Conservation (phyloP, 1,140 invertebrate genomes). For the Bombus balteatus region DNA sequence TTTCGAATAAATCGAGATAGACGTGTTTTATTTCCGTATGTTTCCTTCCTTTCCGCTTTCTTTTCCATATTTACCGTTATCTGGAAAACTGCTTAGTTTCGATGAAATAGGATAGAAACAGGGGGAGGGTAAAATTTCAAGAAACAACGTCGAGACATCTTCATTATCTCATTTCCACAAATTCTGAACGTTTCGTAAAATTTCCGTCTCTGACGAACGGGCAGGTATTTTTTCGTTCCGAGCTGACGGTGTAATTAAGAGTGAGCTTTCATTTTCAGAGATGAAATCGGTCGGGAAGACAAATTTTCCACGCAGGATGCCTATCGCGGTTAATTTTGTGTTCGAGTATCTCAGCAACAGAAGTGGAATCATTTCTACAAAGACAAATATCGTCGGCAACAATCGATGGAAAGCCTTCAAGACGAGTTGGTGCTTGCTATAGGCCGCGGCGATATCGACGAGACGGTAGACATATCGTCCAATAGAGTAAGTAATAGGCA, state of each 20-base stretch:
- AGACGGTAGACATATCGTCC: slow-evolving; percentile 52
- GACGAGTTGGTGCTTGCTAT: slow-evolving; percentile 10
- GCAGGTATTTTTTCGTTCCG: no score
- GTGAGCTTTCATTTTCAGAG: background rate
- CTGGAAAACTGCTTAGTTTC: background rate
- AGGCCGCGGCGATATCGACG: background rate
- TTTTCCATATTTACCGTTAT: background rate
- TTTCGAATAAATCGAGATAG: background rate
- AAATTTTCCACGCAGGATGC: background rate
- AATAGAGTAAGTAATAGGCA: slow-evolving; percentile 59
- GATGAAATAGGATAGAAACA: background rate
- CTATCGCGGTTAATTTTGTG: background rate
- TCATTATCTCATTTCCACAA: background rate
- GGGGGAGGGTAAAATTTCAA: background rate
- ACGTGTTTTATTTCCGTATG: background rate
- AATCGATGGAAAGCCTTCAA: slow-evolving; percentile 39
- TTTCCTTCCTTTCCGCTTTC: background rate
- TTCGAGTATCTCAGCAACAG: no score
- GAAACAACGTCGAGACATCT: background rate
- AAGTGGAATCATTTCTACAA: slow-evolving; percentile 7
- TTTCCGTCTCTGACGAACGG: background rate
- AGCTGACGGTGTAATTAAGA: no score
- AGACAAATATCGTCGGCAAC: slow-evolving; percentile 28
- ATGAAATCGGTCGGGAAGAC: no score
- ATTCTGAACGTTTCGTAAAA: background rate